Conservation (phyloP, 2,797 vertebrate genomes). For the Anisognathus igniventris region DNA sequence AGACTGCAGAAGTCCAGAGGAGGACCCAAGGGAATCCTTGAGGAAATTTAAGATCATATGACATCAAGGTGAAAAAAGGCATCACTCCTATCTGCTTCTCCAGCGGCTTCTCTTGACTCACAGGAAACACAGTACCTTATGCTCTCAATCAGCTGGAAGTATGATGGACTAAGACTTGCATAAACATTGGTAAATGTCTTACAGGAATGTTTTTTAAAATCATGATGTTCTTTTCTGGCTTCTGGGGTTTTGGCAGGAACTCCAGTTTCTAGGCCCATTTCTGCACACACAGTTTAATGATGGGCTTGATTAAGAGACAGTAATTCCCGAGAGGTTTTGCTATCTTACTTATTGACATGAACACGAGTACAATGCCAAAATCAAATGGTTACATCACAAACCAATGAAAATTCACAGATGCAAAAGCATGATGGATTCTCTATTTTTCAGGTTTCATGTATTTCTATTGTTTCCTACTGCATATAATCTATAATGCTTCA, state of each 20-base stretch:
- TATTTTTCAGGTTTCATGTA: neutral
- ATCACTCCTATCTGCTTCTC: neutral
- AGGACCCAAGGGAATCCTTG: neutral
- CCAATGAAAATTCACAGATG: slow-evolving; percentile 21
- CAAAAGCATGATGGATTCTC: neutral
- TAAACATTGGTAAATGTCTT: slow-evolving; percentile 48
- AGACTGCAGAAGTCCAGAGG: neutral
- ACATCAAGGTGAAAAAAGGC: neutral
- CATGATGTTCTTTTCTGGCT: slow-evolving; percentile 47
- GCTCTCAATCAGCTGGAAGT: neutral
- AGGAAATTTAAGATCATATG: neutral
- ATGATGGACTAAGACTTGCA: slow-evolving; percentile 9
- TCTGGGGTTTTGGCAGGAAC: slow-evolving; percentile 61
- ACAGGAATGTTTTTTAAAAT: slow-evolving; percentile 44
- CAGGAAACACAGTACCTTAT: neutral
- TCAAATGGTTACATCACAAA: neutral
- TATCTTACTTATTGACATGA: slow-evolving; percentile 41
- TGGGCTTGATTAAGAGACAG: slow-evolving; percentile 63
- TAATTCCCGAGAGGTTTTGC: slow-evolving; percentile 31
- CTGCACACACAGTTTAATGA: slow-evolving; percentile 55
- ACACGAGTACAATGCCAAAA: neutral
- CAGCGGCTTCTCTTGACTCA: neutral
- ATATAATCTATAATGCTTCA: neutral
- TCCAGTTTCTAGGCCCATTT: neutral
- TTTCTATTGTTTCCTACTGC: neutral